Evolutionary conservation across 1,140 invertebrate genomes (phyloP), one percentile per base, ranked within the genome.

Genomic region (Laupala kohalensis): DNA sequence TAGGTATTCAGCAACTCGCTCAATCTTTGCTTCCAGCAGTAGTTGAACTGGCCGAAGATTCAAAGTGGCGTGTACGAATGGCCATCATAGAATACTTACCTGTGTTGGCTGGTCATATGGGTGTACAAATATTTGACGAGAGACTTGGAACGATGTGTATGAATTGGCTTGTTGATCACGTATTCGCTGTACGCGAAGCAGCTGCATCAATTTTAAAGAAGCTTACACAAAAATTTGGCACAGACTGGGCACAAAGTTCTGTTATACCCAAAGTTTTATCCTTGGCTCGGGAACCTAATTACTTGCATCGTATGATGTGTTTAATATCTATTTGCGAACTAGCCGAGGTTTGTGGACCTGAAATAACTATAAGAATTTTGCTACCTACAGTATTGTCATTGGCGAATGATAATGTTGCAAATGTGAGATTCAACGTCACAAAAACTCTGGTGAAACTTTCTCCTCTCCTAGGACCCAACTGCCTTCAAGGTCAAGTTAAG

Each of bases 1-100:
- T 90, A 77, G 89, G 89, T 27, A 80, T 82, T 68, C 79, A 81
- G 71, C 80, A 90, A 78, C 78, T 90, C 69, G 88, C 88, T 4
- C 86, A 89, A 78, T 87, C 85, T 65, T 80, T 90, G 29, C 78
- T 66, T 9, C 64, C 64, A 23, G 64, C 64, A 9, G 26, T 66
- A 13, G 26, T 66, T 9, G 64, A 66, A 23, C 64, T 66, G 64
- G 64, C 64, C 9, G 64, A 66, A n/a, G 64, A 66, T n/a, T 9
- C 64, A 9, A 66, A 66, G 64, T 66, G 64, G 64, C 64, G 64
- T n/a, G 64, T 66, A n/a, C 64, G 64, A 6, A 9, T 66, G 9
- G 64, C 64, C 64, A 66, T 66, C 26, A 27, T 66, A 9, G 64
- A 66, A 23, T 66, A 24, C 64, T 13, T 66, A 3, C 64, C 64